A percentile compares a stretch with the other conserved stretches of the same genome.
phyloP scores from a whole-genome alignment of 2,797 vertebrate species.

The Pipistrellus kuhlii region DNA sequence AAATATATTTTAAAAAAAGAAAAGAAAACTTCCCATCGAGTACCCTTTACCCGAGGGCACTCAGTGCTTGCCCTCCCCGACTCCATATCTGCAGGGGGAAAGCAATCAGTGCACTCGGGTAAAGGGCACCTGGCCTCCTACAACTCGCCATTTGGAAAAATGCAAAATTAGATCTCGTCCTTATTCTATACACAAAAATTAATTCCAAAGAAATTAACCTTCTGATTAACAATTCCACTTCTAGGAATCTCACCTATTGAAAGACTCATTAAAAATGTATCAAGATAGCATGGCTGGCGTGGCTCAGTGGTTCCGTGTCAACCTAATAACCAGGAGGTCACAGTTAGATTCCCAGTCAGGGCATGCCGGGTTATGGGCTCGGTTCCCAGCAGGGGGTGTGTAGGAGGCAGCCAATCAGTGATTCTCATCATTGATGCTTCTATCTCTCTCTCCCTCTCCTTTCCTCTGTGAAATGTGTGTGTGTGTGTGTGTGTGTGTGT shows the following conservation, averaged over 20 bases:
- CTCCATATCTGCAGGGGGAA: background rate
- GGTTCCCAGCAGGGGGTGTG: too few species aligned
- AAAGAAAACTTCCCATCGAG: background rate
- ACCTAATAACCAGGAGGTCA: too few species aligned
- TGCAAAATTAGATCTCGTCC: background rate
- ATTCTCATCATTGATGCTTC: too few species aligned
- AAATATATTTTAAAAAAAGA: too few species aligned
- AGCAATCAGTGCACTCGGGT: too few species aligned
- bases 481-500: too few species aligned
- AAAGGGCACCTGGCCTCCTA: background rate
- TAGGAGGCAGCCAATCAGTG: too few species aligned
- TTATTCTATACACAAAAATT: slow-evolving; percentile 19
- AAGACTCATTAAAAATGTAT: background rate
- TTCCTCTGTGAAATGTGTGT: too few species aligned
- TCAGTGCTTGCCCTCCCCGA: background rate
- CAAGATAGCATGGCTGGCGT: background rate
- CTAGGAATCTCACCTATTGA: slow-evolving; percentile 16
- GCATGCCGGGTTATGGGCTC: too few species aligned
- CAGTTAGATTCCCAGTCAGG: too few species aligned
- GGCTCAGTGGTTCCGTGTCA: too few species aligned
- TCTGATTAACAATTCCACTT: background rate
- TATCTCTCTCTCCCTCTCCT: too few species aligned
- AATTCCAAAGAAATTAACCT: slow-evolving; percentile 55
- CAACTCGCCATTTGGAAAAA: background rate
- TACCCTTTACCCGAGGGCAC: background rate